A percentile compares a stretch with the other conserved stretches of the same genome.
phyloP scores from a whole-genome alignment of 64 coral and sea anemone species.

The Actinia tenebrosa region DNA sequence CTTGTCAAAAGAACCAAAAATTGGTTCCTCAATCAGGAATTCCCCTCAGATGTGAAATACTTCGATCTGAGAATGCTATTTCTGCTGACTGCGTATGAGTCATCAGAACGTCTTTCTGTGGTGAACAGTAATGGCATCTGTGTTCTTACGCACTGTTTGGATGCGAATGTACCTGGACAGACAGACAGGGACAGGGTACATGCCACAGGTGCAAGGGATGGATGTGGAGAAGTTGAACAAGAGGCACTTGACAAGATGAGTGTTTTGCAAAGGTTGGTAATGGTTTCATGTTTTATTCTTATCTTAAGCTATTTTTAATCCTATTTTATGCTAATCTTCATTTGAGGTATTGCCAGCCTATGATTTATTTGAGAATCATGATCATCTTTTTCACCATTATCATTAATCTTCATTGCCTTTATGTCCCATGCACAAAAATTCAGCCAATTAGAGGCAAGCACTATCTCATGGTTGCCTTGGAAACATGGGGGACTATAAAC shows the following conservation, averaged over 20 bases:
- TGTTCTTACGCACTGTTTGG: constrained; percentile 69
- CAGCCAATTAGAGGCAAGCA: too few species aligned
- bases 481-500: too few species aligned
- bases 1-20: constrained; percentile 50
- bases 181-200: constrained; percentile 63
- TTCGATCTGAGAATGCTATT: constrained; percentile 94
- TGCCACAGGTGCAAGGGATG: constrained; percentile 39
- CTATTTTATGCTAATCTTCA: too few species aligned
- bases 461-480: too few species aligned
- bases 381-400: too few species aligned
- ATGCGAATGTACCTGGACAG: constrained; percentile 59
- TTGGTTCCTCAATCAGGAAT: constrained; percentile 59
- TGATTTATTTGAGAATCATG: too few species aligned
- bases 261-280: constrained; percentile 61
- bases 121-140: constrained; percentile 54
- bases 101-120: constrained; percentile 48
- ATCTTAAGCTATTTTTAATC: too few species aligned
- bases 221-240: constrained; percentile 33
- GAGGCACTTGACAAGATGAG: constrained; percentile 34
- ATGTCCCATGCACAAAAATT: too few species aligned
- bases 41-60: constrained; percentile 67
- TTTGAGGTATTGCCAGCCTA: too few species aligned
- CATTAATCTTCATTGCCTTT: too few species aligned
- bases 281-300: too few species aligned
- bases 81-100: constrained; percentile 72